Percentiles rank a stretch among this genome's conserved stretches.
phyloP scores from a whole-genome alignment of 2,888 invertebrate genomes.

The Dicranocentrus wangi region DNA sequence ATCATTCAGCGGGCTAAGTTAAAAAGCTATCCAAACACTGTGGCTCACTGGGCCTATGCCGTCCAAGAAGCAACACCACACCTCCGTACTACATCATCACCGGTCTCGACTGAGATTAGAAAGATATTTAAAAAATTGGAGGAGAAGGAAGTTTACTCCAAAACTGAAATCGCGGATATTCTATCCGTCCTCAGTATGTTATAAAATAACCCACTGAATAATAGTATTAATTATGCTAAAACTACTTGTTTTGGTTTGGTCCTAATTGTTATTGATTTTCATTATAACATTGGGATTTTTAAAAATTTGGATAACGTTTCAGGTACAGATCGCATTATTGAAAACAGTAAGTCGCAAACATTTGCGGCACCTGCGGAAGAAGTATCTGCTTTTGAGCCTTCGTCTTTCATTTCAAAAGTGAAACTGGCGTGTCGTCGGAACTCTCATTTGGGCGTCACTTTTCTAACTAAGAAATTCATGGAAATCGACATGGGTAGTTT shows the following conservation, averaged over 20 bases:
- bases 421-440: conserved; percentile 70
- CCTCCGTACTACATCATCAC: conserved; percentile 69
- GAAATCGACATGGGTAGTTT: conserved; percentile 71
- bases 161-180: conserved; percentile 90
- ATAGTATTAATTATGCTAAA: neutral
- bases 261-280: neutral
- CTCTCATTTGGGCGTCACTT: conserved; percentile 71
- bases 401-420: conserved; percentile 69
- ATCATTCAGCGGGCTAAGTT: conserved; percentile 97
- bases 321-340: conserved; percentile 67
- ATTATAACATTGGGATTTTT: neutral
- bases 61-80: conserved; percentile 84
- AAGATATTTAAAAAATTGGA: conserved; percentile 95
- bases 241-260: neutral
- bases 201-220: neutral
- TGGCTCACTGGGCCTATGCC: conserved; percentile 93
- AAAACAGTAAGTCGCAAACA: conserved; percentile 70
- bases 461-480: conserved; percentile 70
- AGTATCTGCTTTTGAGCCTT: conserved; percentile 69
- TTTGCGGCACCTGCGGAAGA: conserved; percentile 72
- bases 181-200: conserved; percentile 81
- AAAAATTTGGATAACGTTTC: conserved; percentile 64
- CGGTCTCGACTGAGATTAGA: conserved; percentile 69
- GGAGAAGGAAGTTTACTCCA: conserved; percentile 91
- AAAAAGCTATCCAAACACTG: conserved; percentile 85